phyloP scores from a whole-genome alignment of 2,113 vertebrate species.

The Scytalopus superciliaris region DNA sequence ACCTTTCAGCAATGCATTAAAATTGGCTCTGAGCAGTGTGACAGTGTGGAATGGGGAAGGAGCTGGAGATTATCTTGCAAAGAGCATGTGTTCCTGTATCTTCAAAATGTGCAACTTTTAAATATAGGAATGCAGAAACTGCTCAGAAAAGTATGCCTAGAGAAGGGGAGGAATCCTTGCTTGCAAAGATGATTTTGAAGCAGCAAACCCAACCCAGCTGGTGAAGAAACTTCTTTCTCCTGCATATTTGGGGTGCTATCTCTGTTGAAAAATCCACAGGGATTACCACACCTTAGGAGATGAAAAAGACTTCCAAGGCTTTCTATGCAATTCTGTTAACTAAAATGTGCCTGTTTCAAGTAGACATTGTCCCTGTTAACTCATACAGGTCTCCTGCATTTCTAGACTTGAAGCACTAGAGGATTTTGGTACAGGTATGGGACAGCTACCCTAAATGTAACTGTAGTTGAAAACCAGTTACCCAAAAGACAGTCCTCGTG shows the following conservation, averaged over 20 bases:
- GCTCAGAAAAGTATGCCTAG: background rate
- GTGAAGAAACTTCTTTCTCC: background rate
- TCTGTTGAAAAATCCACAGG: background rate
- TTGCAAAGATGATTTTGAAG: background rate
- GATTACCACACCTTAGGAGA: background rate
- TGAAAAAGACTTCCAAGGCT: background rate
- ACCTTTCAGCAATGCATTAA: background rate
- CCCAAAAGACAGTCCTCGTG: background rate
- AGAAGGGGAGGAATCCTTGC: background rate
- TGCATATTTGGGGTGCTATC: background rate
- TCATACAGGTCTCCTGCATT: background rate
- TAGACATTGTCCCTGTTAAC: background rate
- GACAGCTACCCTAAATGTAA: background rate
- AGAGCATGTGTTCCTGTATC: background rate
- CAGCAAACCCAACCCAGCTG: background rate
- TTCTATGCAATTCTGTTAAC: background rate
- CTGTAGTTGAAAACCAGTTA: background rate
- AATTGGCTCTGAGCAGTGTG: background rate
- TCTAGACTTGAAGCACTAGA: background rate
- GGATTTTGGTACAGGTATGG: background rate
- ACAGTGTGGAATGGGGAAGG: background rate
- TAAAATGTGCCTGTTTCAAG: background rate
- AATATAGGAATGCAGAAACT: constrained; percentile 37
- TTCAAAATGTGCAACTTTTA: background rate
- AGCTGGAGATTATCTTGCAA: background rate